These are phyloP conservation scores for Dolichallabes microphthalmus DNA, from an alignment of 2,113 vertebrate genomes.

Conservation along the genomic window DNA sequence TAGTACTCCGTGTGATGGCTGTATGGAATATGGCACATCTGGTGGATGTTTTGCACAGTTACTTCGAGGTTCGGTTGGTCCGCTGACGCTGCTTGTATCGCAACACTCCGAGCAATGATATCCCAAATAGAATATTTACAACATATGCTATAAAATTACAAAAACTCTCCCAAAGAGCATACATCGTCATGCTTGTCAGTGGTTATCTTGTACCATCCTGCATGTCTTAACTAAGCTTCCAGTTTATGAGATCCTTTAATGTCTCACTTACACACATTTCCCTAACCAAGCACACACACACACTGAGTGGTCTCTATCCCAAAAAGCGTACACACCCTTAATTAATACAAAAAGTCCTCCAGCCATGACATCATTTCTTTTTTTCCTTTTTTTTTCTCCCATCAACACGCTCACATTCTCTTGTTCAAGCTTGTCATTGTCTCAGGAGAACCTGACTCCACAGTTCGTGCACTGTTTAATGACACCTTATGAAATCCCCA, in stretches of 20 bases:
- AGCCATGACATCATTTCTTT: neutral
- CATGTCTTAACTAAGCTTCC: constrained; percentile 34
- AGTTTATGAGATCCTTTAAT: constrained; percentile 35
- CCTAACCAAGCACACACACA: neutral
- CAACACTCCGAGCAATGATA: constrained; percentile 14
- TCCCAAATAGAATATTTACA: constrained; percentile 36
- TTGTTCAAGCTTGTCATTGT: neutral
- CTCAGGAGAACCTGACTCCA: neutral
- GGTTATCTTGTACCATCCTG: constrained; percentile 38
- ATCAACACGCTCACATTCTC: neutral
- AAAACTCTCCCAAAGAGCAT: constrained; percentile 38
- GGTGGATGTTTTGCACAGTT: constrained; percentile 41
- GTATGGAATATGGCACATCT: constrained; percentile 46
- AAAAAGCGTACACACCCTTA: neutral
- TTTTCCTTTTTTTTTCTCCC: neutral
- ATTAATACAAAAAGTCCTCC: neutral
- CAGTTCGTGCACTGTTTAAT: neutral
- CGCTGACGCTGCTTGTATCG: neutral
- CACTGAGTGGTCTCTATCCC: constrained; percentile 24
- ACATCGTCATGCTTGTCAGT: constrained; percentile 39
- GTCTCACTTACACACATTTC: neutral
- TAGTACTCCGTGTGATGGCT: constrained; percentile 4
- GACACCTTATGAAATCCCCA: constrained; percentile 1
- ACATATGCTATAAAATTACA: constrained; percentile 19
- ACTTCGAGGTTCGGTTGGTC: constrained; percentile 10